Conservation (phyloP, 2,888 invertebrate species). For the Saturnia pavonia region DNA sequence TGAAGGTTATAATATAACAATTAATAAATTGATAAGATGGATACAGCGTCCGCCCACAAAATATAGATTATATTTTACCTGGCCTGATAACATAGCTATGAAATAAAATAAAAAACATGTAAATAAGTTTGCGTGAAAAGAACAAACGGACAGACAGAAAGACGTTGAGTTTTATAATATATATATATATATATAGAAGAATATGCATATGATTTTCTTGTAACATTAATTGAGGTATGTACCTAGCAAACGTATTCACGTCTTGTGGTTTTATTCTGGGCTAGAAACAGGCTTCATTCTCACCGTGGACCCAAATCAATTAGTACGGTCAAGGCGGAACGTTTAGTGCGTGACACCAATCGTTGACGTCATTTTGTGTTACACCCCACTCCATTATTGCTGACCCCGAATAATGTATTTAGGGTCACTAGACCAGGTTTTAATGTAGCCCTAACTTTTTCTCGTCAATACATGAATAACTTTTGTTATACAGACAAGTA, state of each 20-base stretch:
- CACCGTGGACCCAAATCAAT: conserved; percentile 2
- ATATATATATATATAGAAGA: too few relatives aligned
- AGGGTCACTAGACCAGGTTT: not conserved
- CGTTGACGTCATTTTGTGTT: conserved; percentile 1
- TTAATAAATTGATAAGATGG: too few relatives aligned
- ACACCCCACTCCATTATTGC: not conserved
- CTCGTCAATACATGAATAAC: not conserved
- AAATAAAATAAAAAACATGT: too few relatives aligned
- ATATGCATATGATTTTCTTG: too few relatives aligned
- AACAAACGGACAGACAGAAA: too few relatives aligned
- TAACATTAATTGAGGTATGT: too few relatives aligned
- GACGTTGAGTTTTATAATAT: too few relatives aligned
- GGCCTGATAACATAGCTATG: too few relatives aligned
- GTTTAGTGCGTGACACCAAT: not conserved
- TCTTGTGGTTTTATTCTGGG: not conserved
- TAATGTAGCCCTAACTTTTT: not conserved
- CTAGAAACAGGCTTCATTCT: not conserved
- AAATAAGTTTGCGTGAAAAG: too few relatives aligned
- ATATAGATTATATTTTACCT: too few relatives aligned
- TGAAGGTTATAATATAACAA: too few relatives aligned
- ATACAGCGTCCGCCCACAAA: too few relatives aligned
- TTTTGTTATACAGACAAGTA: not conserved
- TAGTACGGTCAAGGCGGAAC: not conserved
- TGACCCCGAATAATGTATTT: not conserved
- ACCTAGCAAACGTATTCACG: not conserved